phyloP scores from a whole-genome alignment of 2,888 invertebrate genomes.

The Lepidocyrtinus sp. region DNA sequence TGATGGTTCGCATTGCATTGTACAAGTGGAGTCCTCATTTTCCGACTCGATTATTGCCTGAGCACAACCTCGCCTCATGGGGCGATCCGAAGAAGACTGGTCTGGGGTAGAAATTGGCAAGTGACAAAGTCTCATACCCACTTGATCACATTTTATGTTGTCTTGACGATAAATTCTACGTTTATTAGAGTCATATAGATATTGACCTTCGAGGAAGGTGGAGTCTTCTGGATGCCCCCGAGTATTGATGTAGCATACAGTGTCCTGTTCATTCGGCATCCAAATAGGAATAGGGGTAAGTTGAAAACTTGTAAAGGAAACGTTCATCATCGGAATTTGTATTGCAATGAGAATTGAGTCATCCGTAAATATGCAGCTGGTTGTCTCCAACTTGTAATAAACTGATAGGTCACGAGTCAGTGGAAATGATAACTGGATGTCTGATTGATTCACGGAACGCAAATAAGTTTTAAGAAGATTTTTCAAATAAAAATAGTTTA shows the following conservation, averaged over 20 bases:
- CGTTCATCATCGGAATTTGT: conserved; percentile 28
- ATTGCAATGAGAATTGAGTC: conserved; percentile 38
- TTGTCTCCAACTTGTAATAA: conserved; percentile 18
- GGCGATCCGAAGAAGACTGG: conserved; percentile 2
- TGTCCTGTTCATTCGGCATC: conserved; percentile 35
- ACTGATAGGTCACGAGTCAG: background rate
- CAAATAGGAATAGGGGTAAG: conserved; percentile 42
- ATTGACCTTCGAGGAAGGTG: conserved; percentile 20
- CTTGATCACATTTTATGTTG: background rate
- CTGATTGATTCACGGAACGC: background rate
- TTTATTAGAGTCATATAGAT: conserved; percentile 19
- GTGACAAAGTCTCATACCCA: background rate
- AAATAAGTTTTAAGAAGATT: background rate
- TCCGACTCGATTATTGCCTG: conserved; percentile 39
- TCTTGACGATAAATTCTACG: background rate
- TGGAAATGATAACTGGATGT: background rate
- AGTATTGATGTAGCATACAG: conserved; percentile 31
- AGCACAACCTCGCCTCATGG: conserved; percentile 33
- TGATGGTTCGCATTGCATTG: conserved; percentile 37
- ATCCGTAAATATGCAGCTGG: conserved; percentile 37
- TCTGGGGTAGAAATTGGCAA: too few relatives aligned
- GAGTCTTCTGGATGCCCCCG: background rate
- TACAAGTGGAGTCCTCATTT: conserved; percentile 40
- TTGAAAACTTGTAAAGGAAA: background rate
- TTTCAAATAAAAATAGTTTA: background rate